These are phyloP conservation scores for Stegana nigrithorax DNA, from an alignment of 2,888 invertebrate species.

Conservation along the genomic window DNA sequence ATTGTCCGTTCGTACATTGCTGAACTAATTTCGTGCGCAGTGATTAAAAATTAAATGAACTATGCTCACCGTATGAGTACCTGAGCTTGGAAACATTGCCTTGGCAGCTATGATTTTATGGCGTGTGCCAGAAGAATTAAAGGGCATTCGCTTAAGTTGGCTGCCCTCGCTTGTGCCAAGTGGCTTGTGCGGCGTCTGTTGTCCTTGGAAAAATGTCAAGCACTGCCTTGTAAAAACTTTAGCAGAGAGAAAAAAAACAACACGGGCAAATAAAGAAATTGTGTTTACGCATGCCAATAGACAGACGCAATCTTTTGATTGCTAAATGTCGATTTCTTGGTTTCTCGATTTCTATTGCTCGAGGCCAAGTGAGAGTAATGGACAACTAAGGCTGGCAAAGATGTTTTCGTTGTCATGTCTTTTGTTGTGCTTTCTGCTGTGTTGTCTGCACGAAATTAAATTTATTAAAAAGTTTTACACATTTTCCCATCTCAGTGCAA, in stretches of 20 bases:
- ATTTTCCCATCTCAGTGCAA: too few relatives aligned
- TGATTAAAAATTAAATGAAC: conserved; percentile 51
- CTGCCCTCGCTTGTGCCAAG: too few relatives aligned
- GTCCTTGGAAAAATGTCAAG: too few relatives aligned
- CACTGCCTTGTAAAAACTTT: too few relatives aligned
- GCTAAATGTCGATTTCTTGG: neutral
- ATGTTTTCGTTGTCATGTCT: neutral
- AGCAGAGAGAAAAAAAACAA: neutral
- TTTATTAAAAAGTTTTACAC: neutral
- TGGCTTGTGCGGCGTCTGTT: too few relatives aligned
- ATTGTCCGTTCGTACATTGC: too few relatives aligned
- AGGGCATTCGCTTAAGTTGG: too few relatives aligned
- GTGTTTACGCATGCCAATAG: neutral
- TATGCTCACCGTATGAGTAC: too few relatives aligned
- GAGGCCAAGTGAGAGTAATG: too few relatives aligned
- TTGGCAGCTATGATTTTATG: neutral
- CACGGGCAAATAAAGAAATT: neutral
- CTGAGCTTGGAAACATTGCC: neutral
- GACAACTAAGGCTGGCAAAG: neutral
- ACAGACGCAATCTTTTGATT: neutral
- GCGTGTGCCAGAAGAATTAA: too few relatives aligned
- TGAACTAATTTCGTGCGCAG: conserved; percentile 1
- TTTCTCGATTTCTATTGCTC: neutral
- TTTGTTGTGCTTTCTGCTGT: neutral
- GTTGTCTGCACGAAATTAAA: neutral